Evolutionary conservation across 2,888 invertebrate species (phyloP).

Genomic region (Drosophila ezoana): DNA sequence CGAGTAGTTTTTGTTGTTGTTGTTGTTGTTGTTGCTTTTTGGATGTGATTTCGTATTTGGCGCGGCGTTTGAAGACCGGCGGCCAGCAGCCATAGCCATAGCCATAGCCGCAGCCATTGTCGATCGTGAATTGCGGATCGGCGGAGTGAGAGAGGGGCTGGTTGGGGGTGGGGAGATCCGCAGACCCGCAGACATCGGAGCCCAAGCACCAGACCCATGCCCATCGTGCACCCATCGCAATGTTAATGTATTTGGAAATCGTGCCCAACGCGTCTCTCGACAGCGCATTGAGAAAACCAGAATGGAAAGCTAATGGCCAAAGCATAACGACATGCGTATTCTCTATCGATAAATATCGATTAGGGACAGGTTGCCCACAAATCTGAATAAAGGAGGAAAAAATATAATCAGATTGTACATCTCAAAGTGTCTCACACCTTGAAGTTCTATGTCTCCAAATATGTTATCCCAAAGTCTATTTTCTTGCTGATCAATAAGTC

Average conservation of each 20-base stretch:
- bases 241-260: slow-evolving; percentile 82
- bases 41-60: slow-evolving; percentile 75
- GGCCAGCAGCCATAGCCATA: slow-evolving; percentile 60
- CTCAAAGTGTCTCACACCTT: too few relatives aligned
- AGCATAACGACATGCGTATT: slow-evolving; percentile 25
- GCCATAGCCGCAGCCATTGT: slow-evolving; percentile 32
- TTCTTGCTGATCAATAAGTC: not conserved
- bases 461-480: too few relatives aligned
- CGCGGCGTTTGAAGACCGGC: slow-evolving; percentile 69
- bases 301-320: slow-evolving; percentile 50
- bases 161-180: not conserved
- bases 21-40: slow-evolving; percentile 39
- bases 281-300: slow-evolving; percentile 61
- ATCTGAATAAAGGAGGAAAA: too few relatives aligned
- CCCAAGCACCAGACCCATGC: slow-evolving; percentile 23
- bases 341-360: slow-evolving; percentile 47
- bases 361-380: not conserved
- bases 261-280: slow-evolving; percentile 57
- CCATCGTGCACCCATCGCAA: slow-evolving; percentile 76
- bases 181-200: slow-evolving; percentile 2
- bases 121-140: slow-evolving; percentile 54
- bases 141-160: not conserved
- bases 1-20: slow-evolving; percentile 14
- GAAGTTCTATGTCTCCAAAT: too few relatives aligned
- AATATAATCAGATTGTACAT: too few relatives aligned